Conservation (phyloP, 2,797 vertebrate species). For the Siniperca obscura region DNA sequence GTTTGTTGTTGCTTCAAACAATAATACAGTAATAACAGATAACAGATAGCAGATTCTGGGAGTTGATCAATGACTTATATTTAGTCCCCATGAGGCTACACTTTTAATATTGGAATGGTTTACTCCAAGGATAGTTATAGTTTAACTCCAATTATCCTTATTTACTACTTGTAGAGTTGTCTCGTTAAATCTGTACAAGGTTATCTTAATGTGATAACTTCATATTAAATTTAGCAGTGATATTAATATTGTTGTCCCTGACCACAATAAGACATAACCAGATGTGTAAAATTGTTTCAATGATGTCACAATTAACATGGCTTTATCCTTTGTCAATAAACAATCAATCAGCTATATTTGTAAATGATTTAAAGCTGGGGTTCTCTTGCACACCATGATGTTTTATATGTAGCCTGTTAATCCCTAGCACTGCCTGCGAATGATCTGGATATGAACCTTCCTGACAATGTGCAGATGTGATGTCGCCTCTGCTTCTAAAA, state of each 20-base stretch:
- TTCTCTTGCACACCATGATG: not conserved
- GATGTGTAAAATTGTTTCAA: not conserved
- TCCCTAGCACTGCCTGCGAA: not conserved
- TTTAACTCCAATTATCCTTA: not conserved
- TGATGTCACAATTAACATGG: not conserved
- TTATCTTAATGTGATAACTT: not conserved
- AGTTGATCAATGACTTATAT: conserved; percentile 17
- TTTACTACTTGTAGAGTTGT: not conserved
- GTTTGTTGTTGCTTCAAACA: conserved; percentile 14
- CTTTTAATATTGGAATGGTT: not conserved
- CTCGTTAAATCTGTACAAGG: not conserved
- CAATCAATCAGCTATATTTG: not conserved
- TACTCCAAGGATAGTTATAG: not conserved
- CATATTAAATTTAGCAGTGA: not conserved
- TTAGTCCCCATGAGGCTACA: not conserved
- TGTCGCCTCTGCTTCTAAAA: conserved; percentile 41
- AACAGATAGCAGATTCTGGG: not conserved
- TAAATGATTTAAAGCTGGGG: not conserved
- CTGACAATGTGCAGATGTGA: conserved; percentile 29
- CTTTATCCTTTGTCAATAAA: not conserved
- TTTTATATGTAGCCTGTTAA: not conserved
- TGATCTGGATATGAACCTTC: conserved; percentile 16
- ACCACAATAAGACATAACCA: not conserved
- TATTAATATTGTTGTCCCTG: not conserved
- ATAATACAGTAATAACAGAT: not conserved